A percentile compares a stretch with the other conserved stretches of the same genome.
phyloP scores from a whole-genome alignment of 1,140 invertebrate genomes.

The Caenorhabditis elegans region WBcel235 BX284604.4:3607001-3607500 shows the following conservation, averaged over 20 bases:
- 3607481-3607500: too few species aligned
- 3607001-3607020: too few species aligned
- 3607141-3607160: too few species aligned
- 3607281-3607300: constrained; percentile 41
- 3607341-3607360: not conserved
- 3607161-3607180: too few species aligned
- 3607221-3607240: constrained; percentile 49
- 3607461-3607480: constrained; percentile 6
- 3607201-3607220: not conserved
- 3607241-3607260: constrained; percentile 44
- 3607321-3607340: not conserved
- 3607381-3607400: constrained; percentile 42
- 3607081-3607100: too few species aligned
- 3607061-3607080: not conserved
- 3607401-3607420: constrained; percentile 40
- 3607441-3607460: constrained; percentile 43
- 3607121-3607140: too few species aligned
- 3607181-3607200: constrained; percentile 34
- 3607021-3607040: too few species aligned
- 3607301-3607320: constrained; percentile 38
- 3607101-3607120: too few species aligned
- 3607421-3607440: constrained; percentile 46
- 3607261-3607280: constrained; percentile 40
- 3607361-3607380: constrained; percentile 45
- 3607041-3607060: not conserved